Base-by-base conservation (phyloP, 2,113 vertebrate species). In the Tiliqua scincoides region DNA sequence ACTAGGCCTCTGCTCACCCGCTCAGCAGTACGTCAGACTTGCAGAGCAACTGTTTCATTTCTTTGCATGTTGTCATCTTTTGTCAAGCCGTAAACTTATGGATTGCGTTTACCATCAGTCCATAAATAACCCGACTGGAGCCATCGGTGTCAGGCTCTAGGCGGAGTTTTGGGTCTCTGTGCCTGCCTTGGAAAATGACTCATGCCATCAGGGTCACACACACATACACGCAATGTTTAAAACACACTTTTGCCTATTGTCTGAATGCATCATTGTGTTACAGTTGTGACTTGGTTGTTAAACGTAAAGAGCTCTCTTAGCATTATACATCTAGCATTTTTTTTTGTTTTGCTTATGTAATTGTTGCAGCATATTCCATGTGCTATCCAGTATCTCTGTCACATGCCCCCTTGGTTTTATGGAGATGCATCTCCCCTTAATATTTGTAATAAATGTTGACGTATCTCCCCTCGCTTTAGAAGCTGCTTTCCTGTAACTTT, bases 81-180 rank as follows among this genome's bases (percentile, higher is more conserved):
- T 21, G 25, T 92, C 90, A 90, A 91, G 82, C 91, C 93, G 95
- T 88, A 86, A 91, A 88, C 91, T 0, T 85, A 85, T 84, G 2
- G 57, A 32, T 93, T 40, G 83, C 27, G 0, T 90, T 93, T 88
- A 88, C 48, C 87, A 91, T 87, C 94, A 95, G 90, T 86, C 86
- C 78, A 96, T 96, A 96, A 96, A 97, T 96, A 96, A 97, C 93
- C 80, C 89, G 0, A 65, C 96, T 95, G 96, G 96, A 96, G 96
- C 95, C 96, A 91, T 91, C 89, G 79, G 79, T 92, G 95, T 96
- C 96, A 95, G 93, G 93, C 88, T 95, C 92, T 95, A 95, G 96
- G 95, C 95, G 85, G 87, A 93, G 94, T 82, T 90, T 70, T 23
- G 57, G 88, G 85, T 94, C 92, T 93, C 83, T 87, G 85, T 82